phyloP scores from a whole-genome alignment of 2,113 vertebrate genomes.

The Aix galericulata region DNA sequence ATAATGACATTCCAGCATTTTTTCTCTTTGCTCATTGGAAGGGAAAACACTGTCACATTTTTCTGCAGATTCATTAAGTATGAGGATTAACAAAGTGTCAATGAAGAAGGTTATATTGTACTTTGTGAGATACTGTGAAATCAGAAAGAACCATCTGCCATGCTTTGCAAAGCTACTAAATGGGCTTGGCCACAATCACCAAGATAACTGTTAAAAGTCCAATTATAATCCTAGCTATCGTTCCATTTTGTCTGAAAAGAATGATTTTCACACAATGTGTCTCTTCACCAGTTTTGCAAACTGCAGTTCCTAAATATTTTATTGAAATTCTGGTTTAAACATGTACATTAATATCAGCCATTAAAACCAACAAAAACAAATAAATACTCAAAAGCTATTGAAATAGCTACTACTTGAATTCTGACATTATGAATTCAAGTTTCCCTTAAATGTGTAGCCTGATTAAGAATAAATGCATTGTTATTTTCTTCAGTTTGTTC shows the following conservation, averaged over 20 bases:
- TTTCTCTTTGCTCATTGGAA: neutral
- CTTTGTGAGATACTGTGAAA: neutral
- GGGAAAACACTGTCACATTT: neutral
- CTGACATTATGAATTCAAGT: neutral
- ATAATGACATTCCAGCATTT: constrained; percentile 1
- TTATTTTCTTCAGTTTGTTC: neutral
- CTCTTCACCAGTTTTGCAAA: neutral
- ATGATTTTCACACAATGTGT: neutral
- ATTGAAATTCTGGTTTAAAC: neutral
- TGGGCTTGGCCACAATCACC: neutral
- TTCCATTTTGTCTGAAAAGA: neutral
- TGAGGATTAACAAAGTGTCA: neutral
- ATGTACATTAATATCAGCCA: neutral
- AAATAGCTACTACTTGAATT: neutral
- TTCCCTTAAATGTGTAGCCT: neutral
- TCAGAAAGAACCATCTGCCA: neutral
- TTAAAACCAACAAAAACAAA: neutral
- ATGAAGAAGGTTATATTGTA: constrained; percentile 4
- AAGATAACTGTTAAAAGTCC: neutral
- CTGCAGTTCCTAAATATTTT: neutral
- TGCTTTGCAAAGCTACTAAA: neutral
- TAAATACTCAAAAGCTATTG: neutral
- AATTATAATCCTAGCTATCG: neutral
- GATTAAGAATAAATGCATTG: neutral
- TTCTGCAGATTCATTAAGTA: neutral